Base-by-base conservation (phyloP, 2,113 vertebrate species). In the Parus major region DNA sequence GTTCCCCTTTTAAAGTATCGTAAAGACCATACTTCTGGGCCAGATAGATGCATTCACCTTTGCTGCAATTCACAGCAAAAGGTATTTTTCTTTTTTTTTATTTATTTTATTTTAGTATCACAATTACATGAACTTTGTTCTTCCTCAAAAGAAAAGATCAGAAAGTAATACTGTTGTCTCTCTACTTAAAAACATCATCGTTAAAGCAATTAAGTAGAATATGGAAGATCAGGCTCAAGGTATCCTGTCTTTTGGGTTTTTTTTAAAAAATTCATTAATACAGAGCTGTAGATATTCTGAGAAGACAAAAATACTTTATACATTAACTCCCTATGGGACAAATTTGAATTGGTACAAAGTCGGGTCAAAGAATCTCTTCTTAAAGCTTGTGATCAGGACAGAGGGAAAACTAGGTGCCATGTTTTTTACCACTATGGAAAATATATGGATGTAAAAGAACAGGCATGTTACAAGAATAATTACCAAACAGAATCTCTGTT, bases 361-460 rank as follows among this genome's bases (percentile, higher is more conserved):
- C 23, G 42, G 16, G 27, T 35, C 50, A 78, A 84, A 96, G 29
- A 91, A 92, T 59, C 60, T 59, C 39, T 73, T 80, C 55, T 50
- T 50, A 83, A 70, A 92, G 11, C 50, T 65, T 12, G 36, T 44
- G 12, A 41, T 85, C 53, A 79, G 75, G 31, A 88, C 17, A 63
- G 19, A 76, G 8, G 12, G 27, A 42, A 90, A 88, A 72, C 3
- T 3, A 72, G 22, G 22, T 83, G 57, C 31, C 39, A 23, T 28
- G 39, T 60, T 71, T 84, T 39, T 66, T 59, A 82, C 33, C 24
- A 27, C 15, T 8, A 72, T 5, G 10, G n/a, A 79, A 92, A 88
- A 72, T 7, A 61, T 0, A 79, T 0, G 0, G 28, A 80, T 18
- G 24, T 16, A 82, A 20, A 78, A 78, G 73, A 91, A 55, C 22